A percentile compares a stretch with the other conserved stretches of the same genome.
Evolutionary conservation across 2,113 vertebrate genomes (phyloP).

Genomic region (Gallinago media): DNA sequence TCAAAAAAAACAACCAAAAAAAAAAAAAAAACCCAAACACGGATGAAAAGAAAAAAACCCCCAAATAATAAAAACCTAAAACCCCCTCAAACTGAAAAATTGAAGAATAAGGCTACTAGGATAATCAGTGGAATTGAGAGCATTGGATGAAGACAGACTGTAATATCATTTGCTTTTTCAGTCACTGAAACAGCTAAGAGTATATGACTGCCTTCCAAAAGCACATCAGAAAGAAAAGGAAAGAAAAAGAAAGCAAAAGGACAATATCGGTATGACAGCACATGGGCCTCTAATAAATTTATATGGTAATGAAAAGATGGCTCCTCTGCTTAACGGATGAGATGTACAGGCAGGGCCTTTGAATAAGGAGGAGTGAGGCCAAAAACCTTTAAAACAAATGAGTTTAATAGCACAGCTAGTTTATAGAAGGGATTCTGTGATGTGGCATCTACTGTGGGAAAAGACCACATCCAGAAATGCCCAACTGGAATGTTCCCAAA

Average conservation of each 20-base stretch:
- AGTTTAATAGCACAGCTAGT: not conserved
- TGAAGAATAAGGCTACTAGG: constrained; percentile 8
- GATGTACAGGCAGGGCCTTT: not conserved
- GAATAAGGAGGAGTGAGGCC: not conserved
- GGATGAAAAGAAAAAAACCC: not conserved
- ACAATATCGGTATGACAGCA: not conserved
- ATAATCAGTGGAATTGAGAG: not conserved
- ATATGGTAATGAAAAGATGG: not conserved
- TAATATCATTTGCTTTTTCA: constrained; percentile 24
- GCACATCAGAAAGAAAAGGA: not conserved
- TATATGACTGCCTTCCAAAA: not conserved
- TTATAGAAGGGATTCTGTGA: not conserved
- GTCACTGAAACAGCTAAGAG: not conserved
- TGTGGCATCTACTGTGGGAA: not conserved
- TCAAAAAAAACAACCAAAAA: not conserved
- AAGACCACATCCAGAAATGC: not conserved
- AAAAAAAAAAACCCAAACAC: not conserved
- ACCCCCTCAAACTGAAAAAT: not conserved
- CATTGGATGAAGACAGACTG: not conserved
- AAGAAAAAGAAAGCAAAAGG: not conserved
- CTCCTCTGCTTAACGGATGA: not conserved
- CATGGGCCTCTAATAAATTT: not conserved
- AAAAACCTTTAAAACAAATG: not conserved
- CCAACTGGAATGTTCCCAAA: not conserved
- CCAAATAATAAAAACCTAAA: not conserved